These are phyloP conservation scores for Mola mola DNA, from an alignment of 2,113 vertebrate genomes.

Conservation along the genomic window DNA sequence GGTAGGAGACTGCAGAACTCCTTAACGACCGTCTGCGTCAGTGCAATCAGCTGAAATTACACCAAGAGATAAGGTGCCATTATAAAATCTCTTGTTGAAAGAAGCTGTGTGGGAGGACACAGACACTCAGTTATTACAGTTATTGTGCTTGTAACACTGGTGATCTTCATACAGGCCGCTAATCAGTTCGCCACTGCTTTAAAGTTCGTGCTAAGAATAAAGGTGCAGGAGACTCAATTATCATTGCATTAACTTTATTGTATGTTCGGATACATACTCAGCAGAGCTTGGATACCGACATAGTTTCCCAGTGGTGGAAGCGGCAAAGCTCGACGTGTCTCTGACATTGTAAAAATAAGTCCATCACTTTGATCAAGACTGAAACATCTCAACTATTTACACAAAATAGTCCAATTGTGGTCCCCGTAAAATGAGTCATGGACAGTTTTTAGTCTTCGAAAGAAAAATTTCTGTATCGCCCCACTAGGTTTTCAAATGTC, in stretches of 20 bases:
- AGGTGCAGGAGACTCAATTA: conserved; percentile 38
- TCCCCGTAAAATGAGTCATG: too few species aligned
- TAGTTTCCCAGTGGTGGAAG: too few species aligned
- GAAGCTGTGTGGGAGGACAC: conserved; percentile 34
- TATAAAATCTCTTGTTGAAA: conserved; percentile 30
- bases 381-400: too few species aligned
- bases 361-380: too few species aligned
- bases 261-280: neutral
- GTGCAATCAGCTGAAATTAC: conserved; percentile 27
- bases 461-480: too few species aligned
- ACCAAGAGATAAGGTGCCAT: conserved; percentile 6
- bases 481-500: too few species aligned
- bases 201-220: conserved; percentile 42
- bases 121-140: conserved; percentile 45
- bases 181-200: conserved; percentile 52
- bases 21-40: too few species aligned
- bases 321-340: too few species aligned
- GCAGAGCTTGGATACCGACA: too few species aligned
- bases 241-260: conserved; percentile 39
- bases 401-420: too few species aligned
- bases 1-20: conserved; percentile 74
- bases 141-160: conserved; percentile 64
- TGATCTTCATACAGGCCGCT: conserved; percentile 61
- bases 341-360: too few species aligned
- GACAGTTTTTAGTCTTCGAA: too few species aligned